Conservation (phyloP, 2,888 invertebrate genomes). For the Athalia rosae region DNA sequence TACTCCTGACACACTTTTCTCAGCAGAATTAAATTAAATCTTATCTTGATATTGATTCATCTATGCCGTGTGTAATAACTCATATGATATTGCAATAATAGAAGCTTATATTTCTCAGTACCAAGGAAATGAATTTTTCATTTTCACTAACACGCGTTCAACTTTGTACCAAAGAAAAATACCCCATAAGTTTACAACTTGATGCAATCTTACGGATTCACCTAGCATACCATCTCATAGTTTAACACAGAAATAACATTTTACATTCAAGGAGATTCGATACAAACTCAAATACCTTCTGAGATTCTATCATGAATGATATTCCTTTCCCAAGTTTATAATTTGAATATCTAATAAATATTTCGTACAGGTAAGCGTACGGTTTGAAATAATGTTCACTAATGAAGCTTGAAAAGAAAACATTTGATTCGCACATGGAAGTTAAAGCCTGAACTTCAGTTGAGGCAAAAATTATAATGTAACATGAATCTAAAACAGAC, state of each 20-base stretch:
- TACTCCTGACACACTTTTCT: conserved; percentile 42
- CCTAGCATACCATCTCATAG: conserved; percentile 5
- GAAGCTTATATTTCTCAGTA: conserved; percentile 47
- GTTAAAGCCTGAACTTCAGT: conserved; percentile 44
- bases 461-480: not conserved
- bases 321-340: conserved; percentile 20
- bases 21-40: conserved; percentile 11
- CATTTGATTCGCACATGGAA: conserved; percentile 55
- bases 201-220: conserved; percentile 26
- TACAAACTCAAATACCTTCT: conserved; percentile 38
- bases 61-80: conserved; percentile 50
- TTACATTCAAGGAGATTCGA: conserved; percentile 36
- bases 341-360: conserved; percentile 44
- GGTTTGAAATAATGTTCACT: conserved; percentile 21
- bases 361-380: conserved; percentile 29
- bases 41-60: conserved; percentile 35
- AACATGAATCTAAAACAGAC: conserved; percentile 59
- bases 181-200: conserved; percentile 52
- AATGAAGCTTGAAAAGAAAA: conserved; percentile 51
- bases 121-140: conserved; percentile 51
- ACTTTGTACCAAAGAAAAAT: conserved; percentile 62
- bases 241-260: conserved; percentile 41
- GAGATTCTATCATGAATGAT: conserved; percentile 42
- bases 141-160: conserved; percentile 57
- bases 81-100: conserved; percentile 56